These are phyloP conservation scores for Thomomys bottae DNA, from an alignment of 2,113 vertebrate species.

Conservation along the genomic window DNA sequence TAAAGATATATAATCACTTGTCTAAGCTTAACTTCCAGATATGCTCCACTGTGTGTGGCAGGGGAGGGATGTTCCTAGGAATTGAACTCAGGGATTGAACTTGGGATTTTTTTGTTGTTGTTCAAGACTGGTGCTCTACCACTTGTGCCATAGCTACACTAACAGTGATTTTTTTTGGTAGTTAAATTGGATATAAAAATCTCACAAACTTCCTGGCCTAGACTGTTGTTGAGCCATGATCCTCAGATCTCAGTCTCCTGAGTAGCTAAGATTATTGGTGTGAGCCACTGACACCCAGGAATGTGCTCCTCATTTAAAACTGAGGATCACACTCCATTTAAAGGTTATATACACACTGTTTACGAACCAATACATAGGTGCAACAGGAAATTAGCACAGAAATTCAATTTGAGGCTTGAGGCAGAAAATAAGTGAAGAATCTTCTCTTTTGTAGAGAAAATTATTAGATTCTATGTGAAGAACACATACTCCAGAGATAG, in stretches of 20 bases:
- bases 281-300: too few species aligned
- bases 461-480: neutral
- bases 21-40: neutral
- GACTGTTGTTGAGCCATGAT: too few species aligned
- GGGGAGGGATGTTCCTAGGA: too few species aligned
- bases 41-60: neutral
- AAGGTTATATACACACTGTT: neutral
- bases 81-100: too few species aligned
- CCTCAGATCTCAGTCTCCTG: too few species aligned
- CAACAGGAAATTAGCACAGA: neutral
- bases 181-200: too few species aligned
- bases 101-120: neutral
- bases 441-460: neutral
- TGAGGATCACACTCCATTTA: neutral
- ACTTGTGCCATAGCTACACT: too few species aligned
- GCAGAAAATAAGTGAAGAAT: neutral
- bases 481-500: neutral
- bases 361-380: neutral
- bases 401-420: neutral
- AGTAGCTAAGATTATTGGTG: too few species aligned
- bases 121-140: too few species aligned
- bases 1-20: neutral
- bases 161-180: too few species aligned
- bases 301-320: neutral
- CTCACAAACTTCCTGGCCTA: too few species aligned